Conservation (phyloP, 2,797 vertebrate genomes). For the Aulostomus chinensis region DNA sequence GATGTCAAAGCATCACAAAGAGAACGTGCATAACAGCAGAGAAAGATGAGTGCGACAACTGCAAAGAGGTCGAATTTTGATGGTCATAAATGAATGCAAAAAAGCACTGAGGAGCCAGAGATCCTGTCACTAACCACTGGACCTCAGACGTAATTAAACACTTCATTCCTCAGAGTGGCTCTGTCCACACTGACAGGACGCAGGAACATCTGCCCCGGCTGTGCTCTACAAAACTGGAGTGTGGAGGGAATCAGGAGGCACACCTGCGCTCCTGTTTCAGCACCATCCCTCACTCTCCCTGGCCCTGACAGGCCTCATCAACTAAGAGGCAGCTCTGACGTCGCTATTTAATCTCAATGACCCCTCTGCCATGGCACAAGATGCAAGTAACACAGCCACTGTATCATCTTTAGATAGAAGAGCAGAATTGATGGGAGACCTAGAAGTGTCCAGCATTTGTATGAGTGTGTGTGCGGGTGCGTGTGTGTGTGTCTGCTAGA, state of each 20-base stretch:
- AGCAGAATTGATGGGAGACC: constrained; percentile 40
- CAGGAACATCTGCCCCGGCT: constrained; percentile 7
- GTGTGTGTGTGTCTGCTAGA: neutral
- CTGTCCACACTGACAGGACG: too few relatives aligned
- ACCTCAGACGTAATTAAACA: too few relatives aligned
- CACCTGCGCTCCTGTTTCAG: constrained; percentile 15
- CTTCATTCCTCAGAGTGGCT: too few relatives aligned
- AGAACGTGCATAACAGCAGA: too few relatives aligned
- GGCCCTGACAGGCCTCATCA: constrained; percentile 51
- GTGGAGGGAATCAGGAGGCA: constrained; percentile 19
- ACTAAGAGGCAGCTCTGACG: constrained; percentile 40
- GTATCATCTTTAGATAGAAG: constrained; percentile 51
- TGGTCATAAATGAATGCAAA: too few relatives aligned
- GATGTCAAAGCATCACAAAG: too few relatives aligned
- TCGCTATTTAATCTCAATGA: constrained; percentile 59
- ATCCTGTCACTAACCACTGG: too few relatives aligned
- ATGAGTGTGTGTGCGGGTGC: constrained; percentile 3
- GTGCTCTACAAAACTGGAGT: constrained; percentile 3
- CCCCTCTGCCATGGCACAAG: constrained; percentile 41
- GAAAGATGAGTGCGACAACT: too few relatives aligned
- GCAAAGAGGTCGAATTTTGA: too few relatives aligned
- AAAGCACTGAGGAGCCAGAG: too few relatives aligned
- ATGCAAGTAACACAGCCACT: constrained; percentile 44
- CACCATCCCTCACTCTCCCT: constrained; percentile 29
- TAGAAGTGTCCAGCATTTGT: constrained; percentile 24